Conservation (phyloP, 2,888 invertebrate species). For the Hofmannophila pseudospretella region DNA sequence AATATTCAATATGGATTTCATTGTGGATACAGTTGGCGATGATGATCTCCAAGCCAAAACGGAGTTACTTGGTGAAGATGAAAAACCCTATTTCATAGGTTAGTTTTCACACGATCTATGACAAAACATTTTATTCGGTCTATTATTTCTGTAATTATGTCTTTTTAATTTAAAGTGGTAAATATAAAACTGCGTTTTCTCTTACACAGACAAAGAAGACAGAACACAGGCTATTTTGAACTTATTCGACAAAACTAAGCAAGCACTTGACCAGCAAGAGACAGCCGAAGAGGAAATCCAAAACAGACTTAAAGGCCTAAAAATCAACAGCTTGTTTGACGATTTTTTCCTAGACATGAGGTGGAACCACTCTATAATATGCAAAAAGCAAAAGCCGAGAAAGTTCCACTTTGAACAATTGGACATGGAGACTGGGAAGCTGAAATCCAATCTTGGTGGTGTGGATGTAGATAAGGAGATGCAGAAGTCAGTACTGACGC, state of each 20-base stretch:
- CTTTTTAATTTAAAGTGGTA: too few species aligned
- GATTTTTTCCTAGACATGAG: slow-evolving; percentile 62
- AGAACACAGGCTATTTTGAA: slow-evolving; percentile 42
- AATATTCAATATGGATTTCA: slow-evolving; percentile 73
- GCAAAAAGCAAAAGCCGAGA: slow-evolving; percentile 38
- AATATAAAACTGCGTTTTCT: too few species aligned
- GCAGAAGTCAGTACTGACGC: slow-evolving; percentile 79
- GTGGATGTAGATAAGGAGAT: slow-evolving; percentile 77
- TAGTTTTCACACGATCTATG: slow-evolving; percentile 40
- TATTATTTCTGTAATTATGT: too few species aligned
- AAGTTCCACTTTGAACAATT: slow-evolving; percentile 60
- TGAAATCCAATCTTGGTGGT: slow-evolving; percentile 56
- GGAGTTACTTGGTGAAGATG: slow-evolving; percentile 44
- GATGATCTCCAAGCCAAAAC: slow-evolving; percentile 51
- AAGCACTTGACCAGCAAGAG: slow-evolving; percentile 45
- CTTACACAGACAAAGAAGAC: slow-evolving; percentile 58
- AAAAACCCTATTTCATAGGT: slow-evolving; percentile 58
- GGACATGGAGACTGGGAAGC: slow-evolving; percentile 54
- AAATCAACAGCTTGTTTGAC: slow-evolving; percentile 51
- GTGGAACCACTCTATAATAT: slow-evolving; percentile 48
- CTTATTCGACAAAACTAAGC: slow-evolving; percentile 52
- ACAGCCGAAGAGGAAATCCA: slow-evolving; percentile 44
- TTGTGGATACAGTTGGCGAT: slow-evolving; percentile 77
- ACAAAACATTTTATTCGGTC: too few species aligned
- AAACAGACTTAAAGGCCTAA: slow-evolving; percentile 47